These are phyloP conservation scores for Sciurus vulgaris DNA, from an alignment of 2,797 vertebrate species.

Conservation along the genomic window DNA sequence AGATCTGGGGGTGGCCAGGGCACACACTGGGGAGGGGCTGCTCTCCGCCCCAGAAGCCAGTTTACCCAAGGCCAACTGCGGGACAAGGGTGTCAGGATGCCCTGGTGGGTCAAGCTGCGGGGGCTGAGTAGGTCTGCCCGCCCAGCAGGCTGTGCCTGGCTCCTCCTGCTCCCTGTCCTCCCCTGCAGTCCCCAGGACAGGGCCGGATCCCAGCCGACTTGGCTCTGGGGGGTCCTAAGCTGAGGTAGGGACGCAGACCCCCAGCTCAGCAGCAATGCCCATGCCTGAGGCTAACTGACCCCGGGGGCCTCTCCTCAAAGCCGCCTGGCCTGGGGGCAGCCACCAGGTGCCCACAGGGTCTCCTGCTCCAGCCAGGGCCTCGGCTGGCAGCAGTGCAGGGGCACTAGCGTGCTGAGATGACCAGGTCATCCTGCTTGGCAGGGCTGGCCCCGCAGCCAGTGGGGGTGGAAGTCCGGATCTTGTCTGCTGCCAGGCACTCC, in stretches of 20 bases:
- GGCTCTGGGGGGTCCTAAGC: constrained; percentile 81
- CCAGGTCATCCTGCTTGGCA: constrained; percentile 90
- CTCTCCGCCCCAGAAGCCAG: not conserved
- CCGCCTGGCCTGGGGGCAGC: not conserved
- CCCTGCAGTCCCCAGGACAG: not conserved
- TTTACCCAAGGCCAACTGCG: not conserved
- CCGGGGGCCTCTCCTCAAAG: constrained; percentile 32
- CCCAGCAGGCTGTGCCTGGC: not conserved
- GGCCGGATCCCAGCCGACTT: constrained; percentile 45
- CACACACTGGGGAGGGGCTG: not conserved
- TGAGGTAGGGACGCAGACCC: constrained; percentile 88
- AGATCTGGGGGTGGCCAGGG: constrained; percentile 59
- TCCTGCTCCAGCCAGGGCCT: constrained; percentile 73
- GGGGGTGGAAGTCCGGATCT: constrained; percentile 93
- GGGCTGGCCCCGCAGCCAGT: constrained; percentile 86
- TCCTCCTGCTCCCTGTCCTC: not conserved
- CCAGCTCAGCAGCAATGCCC: constrained; percentile 71
- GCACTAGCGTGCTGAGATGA: constrained; percentile 90
- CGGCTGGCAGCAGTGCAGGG: constrained; percentile 40
- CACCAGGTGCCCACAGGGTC: not conserved
- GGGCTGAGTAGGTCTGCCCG: not conserved
- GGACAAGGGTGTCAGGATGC: not conserved
- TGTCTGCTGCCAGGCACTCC: constrained; percentile 93
- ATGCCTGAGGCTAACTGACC: constrained; percentile 37
- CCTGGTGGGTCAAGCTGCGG: not conserved